A percentile compares a stretch with the other conserved stretches of the same genome.
These are phyloP conservation scores for Sebastes vulpes DNA, from an alignment of 2,797 vertebrate species.

Conservation along the genomic window DNA sequence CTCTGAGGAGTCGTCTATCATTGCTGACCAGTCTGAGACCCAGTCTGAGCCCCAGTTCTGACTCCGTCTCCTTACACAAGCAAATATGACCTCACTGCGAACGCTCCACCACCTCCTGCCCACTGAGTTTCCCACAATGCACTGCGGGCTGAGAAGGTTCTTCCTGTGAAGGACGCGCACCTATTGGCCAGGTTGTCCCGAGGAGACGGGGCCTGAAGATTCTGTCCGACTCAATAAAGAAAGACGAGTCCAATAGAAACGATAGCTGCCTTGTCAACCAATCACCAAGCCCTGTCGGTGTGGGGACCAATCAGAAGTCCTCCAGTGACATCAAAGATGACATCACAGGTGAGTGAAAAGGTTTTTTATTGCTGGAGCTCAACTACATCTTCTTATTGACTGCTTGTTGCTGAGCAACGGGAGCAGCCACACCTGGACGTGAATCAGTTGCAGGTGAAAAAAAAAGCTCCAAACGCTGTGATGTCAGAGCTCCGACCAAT, in stretches of 20 bases:
- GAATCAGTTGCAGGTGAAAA: conserved; percentile 10
- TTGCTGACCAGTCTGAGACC: background rate
- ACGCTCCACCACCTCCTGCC: background rate
- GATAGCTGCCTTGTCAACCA: conserved; percentile 82
- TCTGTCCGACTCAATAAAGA: conserved; percentile 1
- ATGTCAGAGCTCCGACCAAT: conserved; percentile 46
- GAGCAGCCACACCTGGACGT: background rate
- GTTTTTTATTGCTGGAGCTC: conserved; percentile 60
- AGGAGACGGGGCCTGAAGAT: conserved; percentile 12
- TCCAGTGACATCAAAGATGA: conserved; percentile 39
- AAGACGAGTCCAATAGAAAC: conserved; percentile 63
- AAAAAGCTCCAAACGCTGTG: conserved; percentile 10
- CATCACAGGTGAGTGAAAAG: conserved; percentile 25
- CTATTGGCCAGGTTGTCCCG: background rate
- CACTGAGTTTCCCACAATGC: conserved; percentile 8
- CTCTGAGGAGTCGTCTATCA: background rate
- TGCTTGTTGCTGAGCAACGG: conserved; percentile 14
- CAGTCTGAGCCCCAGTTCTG: background rate
- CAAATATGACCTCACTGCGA: background rate
- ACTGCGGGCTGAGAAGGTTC: background rate
- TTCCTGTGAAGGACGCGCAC: background rate
- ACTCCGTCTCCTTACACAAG: background rate
- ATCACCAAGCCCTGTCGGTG: conserved; percentile 51
- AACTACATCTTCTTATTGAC: background rate
- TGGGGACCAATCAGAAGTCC: conserved; percentile 43